Evolutionary conservation across 1,140 invertebrate genomes (phyloP).

Genomic region (Mizuhopecten yessoensis): DNA sequence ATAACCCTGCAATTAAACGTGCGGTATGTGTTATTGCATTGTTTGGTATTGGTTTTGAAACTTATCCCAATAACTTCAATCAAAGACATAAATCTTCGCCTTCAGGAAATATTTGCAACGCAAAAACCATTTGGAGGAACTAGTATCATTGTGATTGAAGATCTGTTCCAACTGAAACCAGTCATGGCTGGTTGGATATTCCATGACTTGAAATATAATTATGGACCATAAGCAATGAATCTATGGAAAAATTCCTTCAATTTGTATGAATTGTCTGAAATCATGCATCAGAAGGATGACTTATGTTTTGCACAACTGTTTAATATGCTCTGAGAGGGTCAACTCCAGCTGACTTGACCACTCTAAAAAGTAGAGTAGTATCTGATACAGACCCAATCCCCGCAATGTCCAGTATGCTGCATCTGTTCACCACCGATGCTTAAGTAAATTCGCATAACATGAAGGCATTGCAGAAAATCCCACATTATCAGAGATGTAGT

Average conservation of each 20-base stretch:
- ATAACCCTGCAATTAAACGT: too few relatives aligned
- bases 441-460: neutral
- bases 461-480: neutral
- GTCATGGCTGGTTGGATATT: neutral
- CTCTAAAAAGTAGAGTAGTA: neutral
- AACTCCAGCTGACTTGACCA: neutral
- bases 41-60: too few relatives aligned
- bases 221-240: neutral
- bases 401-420: neutral
- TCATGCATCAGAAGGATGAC: neutral
- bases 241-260: neutral
- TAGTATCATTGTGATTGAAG: neutral
- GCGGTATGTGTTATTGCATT: too few relatives aligned
- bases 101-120: slow-evolving; percentile 61
- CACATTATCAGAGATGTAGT: neutral
- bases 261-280: neutral
- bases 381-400: neutral
- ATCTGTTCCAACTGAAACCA: neutral
- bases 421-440: neutral
- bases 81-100: slow-evolving; percentile 58
- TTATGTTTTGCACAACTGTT: neutral
- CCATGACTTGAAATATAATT: neutral
- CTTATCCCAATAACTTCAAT: too few relatives aligned
- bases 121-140: neutral
- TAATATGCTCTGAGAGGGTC: neutral